phyloP scores from a whole-genome alignment of 2,888 invertebrate species.

The Drosophila tripunctata region DNA sequence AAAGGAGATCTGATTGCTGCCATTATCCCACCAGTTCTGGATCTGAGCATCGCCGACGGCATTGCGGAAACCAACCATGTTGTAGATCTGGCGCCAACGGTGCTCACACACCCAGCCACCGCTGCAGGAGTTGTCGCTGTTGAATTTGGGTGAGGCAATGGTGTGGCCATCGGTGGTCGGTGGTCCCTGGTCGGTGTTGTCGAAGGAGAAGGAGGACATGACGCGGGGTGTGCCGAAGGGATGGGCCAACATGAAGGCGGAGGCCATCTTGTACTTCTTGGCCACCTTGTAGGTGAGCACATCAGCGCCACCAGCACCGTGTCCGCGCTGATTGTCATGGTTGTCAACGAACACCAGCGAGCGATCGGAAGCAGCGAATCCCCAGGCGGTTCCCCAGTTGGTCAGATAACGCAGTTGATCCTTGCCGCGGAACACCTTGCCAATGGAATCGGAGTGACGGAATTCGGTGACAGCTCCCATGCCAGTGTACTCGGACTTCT shows the following conservation, averaged over 20 bases:
- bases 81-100: slow-evolving; percentile 92
- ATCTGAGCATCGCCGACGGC: slow-evolving; percentile 86
- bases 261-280: slow-evolving; percentile 90
- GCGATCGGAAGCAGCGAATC: slow-evolving; percentile 86
- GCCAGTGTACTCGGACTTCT: slow-evolving; percentile 85
- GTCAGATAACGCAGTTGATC: slow-evolving; percentile 88
- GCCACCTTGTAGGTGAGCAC: slow-evolving; percentile 90
- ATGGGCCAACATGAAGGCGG: slow-evolving; percentile 95
- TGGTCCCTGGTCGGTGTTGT: slow-evolving; percentile 87
- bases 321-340: slow-evolving; percentile 95
- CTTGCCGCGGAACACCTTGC: slow-evolving; percentile 86
- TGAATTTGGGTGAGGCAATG: slow-evolving; percentile 88
- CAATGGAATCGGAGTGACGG: slow-evolving; percentile 84
- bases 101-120: slow-evolving; percentile 94
- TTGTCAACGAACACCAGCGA: slow-evolving; percentile 94
- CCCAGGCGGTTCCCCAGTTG: slow-evolving; percentile 89
- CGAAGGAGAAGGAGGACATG: slow-evolving; percentile 94
- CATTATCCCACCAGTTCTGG: slow-evolving; percentile 92
- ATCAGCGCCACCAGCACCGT: slow-evolving; percentile 86
- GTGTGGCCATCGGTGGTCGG: slow-evolving; percentile 87
- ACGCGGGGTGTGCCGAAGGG: slow-evolving; percentile 91
- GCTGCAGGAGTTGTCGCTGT: slow-evolving; percentile 86
- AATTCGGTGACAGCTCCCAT: slow-evolving; percentile 92
- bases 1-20: slow-evolving; percentile 93
- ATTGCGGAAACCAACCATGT: slow-evolving; percentile 92